A percentile compares a stretch with the other conserved stretches of the same genome.
phyloP scores from a whole-genome alignment of 2,888 invertebrate species.

The Cotesia congregata region DNA sequence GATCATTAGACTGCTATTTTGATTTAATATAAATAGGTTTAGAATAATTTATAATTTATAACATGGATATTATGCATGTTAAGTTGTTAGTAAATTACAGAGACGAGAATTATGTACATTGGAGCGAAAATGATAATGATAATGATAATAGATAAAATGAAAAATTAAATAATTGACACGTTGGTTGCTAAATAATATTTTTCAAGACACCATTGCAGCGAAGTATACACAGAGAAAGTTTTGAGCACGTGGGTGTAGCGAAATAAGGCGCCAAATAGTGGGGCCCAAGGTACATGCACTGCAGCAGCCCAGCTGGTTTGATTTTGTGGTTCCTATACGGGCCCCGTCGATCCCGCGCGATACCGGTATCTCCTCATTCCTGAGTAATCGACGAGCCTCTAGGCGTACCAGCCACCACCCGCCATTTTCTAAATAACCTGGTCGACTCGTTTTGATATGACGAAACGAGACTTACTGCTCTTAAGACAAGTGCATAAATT shows the following conservation, averaged over 20 bases:
- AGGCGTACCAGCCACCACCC: constrained; percentile 57
- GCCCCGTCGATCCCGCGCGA: constrained; percentile 55
- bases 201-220: not conserved
- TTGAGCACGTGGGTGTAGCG: constrained; percentile 22
- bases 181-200: not conserved
- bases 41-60: not conserved
- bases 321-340: constrained; percentile 45
- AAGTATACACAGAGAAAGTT: constrained; percentile 26
- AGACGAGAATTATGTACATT: not conserved
- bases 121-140: not conserved
- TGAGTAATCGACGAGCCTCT: constrained; percentile 66
- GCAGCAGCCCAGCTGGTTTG: constrained; percentile 34
- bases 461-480: constrained; percentile 41
- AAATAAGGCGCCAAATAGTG: constrained; percentile 31
- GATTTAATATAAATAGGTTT: not conserved
- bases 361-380: constrained; percentile 70
- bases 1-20: not conserved
- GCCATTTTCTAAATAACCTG: constrained; percentile 65
- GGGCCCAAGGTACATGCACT: not conserved
- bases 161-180: not conserved
- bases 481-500: constrained; percentile 23
- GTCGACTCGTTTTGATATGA: constrained; percentile 51
- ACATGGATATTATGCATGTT: not conserved
- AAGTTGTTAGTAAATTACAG: not conserved
- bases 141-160: not conserved